Base-by-base conservation (phyloP, 2,797 vertebrate genomes). In the Gallinago stenura region DNA sequence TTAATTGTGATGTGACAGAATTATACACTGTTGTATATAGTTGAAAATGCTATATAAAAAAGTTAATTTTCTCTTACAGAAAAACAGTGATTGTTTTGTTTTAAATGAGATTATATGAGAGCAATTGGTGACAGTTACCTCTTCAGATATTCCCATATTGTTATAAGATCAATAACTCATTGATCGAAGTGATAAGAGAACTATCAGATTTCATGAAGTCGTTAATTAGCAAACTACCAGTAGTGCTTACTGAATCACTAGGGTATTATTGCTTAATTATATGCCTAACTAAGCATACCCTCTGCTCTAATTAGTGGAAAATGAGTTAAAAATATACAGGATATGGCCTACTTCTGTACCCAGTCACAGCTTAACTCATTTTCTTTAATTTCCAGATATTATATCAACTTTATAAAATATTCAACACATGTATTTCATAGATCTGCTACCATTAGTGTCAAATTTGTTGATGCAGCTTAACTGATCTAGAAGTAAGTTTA, bases 221-320 rank as follows among this genome's bases (percentile, higher is more conserved):
- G 4, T 94, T 94, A 94, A 97, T 96, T 95, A 95, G 85, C 51
- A 78, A 94, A 92, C 61, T 86, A 86, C 46, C 83, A 88, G 69
- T 84, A 96, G 61, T 72, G 79, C 76, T 89, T 95, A 83, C 89
- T 61, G 89, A 93, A 90, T 90, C 87, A 66, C 87, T 91, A 50
- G 92, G 75, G 82, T 83, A 77, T 95, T 95, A 95, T 73, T 96
- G 61, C 79, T 91, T 95, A 90, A 94, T 97, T 95, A 92, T 88
- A 90, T 88, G 89, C 61, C 87, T 94, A 97, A 96, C 87, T 90
- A 88, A 94, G 93, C 90, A 88, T 90, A 90, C 62, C 46, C 54
- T 89, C 69, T 81, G 37, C 69, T 92, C 61, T 95, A 94, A 95
- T 95, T 95, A 95, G 72, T 78, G 82, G 84, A 92, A 96, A 93